Conservation (phyloP, 2,888 invertebrate species). For the Limnephilus rhombicus region DNA sequence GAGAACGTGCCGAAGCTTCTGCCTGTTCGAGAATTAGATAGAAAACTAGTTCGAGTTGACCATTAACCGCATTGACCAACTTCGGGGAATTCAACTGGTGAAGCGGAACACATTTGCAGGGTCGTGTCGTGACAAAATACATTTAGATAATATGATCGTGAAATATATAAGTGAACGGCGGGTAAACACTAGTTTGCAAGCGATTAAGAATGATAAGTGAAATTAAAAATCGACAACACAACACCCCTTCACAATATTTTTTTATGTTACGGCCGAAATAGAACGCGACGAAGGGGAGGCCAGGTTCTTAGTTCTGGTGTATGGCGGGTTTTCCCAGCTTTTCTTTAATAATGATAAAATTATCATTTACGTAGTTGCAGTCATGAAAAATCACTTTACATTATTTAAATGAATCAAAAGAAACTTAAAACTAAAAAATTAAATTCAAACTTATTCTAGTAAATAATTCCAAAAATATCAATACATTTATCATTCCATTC, state of each 20-base stretch:
- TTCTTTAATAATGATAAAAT: not conserved
- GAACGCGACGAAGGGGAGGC: not conserved
- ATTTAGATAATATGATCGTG: too few species aligned
- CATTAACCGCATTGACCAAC: not conserved
- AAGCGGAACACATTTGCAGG: not conserved
- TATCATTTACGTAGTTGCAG: not conserved
- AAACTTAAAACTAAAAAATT: not conserved
- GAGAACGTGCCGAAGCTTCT: not conserved
- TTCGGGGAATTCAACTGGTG: not conserved
- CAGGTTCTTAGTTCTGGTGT: not conserved
- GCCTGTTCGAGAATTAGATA: not conserved
- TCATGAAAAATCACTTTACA: not conserved
- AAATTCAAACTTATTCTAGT: not conserved
- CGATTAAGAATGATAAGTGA: not conserved
- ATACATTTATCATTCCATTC: too few species aligned
- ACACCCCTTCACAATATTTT: not conserved
- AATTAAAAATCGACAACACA: not conserved
- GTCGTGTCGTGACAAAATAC: too few species aligned
- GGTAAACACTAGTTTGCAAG: not conserved
- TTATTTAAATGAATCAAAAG: not conserved
- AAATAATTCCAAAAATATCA: too few species aligned
- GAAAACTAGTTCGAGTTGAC: not conserved
- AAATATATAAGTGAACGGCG: too few species aligned
- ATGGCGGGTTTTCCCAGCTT: not conserved
- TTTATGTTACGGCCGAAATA: too few species aligned